Conservation (phyloP, 2,113 vertebrate genomes). For the Sinocyclocheilus grahami region DNA sequence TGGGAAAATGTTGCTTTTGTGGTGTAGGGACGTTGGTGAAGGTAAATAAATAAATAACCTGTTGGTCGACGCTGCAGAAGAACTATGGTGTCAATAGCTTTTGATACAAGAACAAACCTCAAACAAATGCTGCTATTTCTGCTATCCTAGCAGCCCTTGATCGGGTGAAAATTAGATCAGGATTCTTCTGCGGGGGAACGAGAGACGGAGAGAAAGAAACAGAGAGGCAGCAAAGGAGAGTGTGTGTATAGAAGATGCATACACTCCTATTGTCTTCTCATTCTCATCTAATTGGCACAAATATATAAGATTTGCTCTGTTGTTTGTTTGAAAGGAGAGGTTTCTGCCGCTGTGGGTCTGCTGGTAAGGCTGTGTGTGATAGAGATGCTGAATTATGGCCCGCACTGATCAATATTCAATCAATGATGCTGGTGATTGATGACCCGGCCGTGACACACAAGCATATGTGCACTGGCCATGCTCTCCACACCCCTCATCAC, state of each 20-base stretch:
- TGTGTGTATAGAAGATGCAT: neutral
- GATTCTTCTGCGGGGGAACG: constrained; percentile 47
- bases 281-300: constrained; percentile 34
- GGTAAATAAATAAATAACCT: constrained; percentile 47
- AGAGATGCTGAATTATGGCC: constrained; percentile 33
- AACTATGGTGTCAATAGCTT: constrained; percentile 41
- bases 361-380: constrained; percentile 11
- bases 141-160: constrained; percentile 51
- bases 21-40: neutral
- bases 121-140: constrained; percentile 56
- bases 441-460: constrained; percentile 26
- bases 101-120: constrained; percentile 57
- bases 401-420: constrained; percentile 50
- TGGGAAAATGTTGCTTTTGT: neutral
- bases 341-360: constrained; percentile 21
- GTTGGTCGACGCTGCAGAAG: constrained; percentile 45
- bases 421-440: constrained; percentile 52
- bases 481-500: neutral
- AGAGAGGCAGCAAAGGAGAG: constrained; percentile 11
- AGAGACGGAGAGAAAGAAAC: constrained; percentile 20
- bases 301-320: constrained; percentile 36
- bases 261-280: constrained; percentile 10
- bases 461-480: neutral
- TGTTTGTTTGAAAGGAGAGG: constrained; percentile 23
- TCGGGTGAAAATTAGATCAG: constrained; percentile 54